A percentile compares a stretch with the other conserved stretches of the same genome.
These are phyloP conservation scores for Brachyistius frenatus DNA, from an alignment of 2,113 vertebrate species.

Conservation along the genomic window DNA sequence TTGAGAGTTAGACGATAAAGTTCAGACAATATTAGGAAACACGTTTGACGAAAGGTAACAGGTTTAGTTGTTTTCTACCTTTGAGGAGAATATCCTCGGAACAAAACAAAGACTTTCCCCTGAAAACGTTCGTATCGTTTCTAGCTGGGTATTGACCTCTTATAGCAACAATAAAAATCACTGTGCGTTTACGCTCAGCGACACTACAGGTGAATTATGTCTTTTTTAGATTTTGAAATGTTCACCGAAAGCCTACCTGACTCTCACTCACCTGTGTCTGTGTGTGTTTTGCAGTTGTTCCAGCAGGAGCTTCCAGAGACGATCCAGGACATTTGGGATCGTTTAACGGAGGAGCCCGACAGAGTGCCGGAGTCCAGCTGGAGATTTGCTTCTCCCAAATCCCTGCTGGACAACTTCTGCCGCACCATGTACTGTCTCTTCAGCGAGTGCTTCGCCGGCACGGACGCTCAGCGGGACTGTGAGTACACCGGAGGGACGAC, in stretches of 20 bases:
- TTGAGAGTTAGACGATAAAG: no score
- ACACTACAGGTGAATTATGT: no score
- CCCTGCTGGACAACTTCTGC: constrained; percentile 83
- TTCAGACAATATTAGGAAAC: no score
- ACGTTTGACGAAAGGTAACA: no score
- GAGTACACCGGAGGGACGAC: constrained; percentile 55
- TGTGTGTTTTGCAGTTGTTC: constrained; percentile 57
- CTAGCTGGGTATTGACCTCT: no score
- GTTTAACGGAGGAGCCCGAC: constrained; percentile 69
- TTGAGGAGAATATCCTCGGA: no score
- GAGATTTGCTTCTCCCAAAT: constrained; percentile 80
- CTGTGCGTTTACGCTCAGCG: no score
- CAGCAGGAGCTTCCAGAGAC: constrained; percentile 74
- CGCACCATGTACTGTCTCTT: constrained; percentile 84
- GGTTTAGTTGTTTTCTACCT: no score
- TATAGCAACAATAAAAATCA: no score
- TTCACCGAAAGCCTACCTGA: not conserved
- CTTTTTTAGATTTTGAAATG: no score
- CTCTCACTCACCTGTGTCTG: constrained; percentile 7
- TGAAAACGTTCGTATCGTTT: no score
- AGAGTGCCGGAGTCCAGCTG: constrained; percentile 63
- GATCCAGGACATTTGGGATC: constrained; percentile 73
- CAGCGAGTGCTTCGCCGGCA: constrained; percentile 73
- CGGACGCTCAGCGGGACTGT: constrained; percentile 70
- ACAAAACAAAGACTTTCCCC: no score